phyloP scores from a whole-genome alignment of 1,140 invertebrate genomes.

The Neocloeon triangulifer region DNA sequence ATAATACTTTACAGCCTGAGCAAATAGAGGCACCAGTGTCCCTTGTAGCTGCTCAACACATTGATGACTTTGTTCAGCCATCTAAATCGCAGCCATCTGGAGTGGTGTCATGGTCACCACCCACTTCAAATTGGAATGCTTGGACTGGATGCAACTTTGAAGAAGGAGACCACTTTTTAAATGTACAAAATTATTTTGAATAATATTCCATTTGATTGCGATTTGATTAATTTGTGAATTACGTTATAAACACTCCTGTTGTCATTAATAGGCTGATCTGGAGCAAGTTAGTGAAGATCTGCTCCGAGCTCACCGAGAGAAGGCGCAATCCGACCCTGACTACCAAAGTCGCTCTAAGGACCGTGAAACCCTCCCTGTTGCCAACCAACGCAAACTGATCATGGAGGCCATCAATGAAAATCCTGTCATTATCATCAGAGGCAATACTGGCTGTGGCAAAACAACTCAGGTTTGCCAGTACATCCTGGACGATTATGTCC shows the following conservation, averaged over 20 bases:
- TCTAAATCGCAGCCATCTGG: slow-evolving; percentile 31
- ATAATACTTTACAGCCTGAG: slow-evolving; percentile 3
- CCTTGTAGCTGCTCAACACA: slow-evolving; percentile 27
- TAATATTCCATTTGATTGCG: too few relatives aligned
- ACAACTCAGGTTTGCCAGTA: slow-evolving; percentile 75
- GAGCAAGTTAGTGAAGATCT: slow-evolving; percentile 65
- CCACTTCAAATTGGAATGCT: slow-evolving; percentile 86
- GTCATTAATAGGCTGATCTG: slow-evolving; percentile 29
- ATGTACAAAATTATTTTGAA: too few relatives aligned
- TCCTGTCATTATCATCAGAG: slow-evolving; percentile 68
- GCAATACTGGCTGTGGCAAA: slow-evolving; percentile 85
- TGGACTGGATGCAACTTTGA: slow-evolving; percentile 91
- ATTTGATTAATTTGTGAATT: background rate
- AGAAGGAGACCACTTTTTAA: slow-evolving; percentile 69
- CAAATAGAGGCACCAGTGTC: slow-evolving; percentile 18
- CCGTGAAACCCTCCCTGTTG: slow-evolving; percentile 53
- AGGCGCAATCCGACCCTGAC: slow-evolving; percentile 31
- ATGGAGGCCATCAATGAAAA: slow-evolving; percentile 68
- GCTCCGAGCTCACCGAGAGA: slow-evolving; percentile 31
- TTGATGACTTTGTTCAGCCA: slow-evolving; percentile 35
- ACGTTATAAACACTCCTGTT: background rate
- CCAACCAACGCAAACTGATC: slow-evolving; percentile 41
- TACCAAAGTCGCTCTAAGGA: slow-evolving; percentile 40
- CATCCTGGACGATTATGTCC: slow-evolving; percentile 84
- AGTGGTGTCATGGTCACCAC: slow-evolving; percentile 88